Percentiles rank a stretch among this genome's conserved stretches.
Conservation (phyloP, 2,113 vertebrate species). For the Ivindomyrus marchei region DNA sequence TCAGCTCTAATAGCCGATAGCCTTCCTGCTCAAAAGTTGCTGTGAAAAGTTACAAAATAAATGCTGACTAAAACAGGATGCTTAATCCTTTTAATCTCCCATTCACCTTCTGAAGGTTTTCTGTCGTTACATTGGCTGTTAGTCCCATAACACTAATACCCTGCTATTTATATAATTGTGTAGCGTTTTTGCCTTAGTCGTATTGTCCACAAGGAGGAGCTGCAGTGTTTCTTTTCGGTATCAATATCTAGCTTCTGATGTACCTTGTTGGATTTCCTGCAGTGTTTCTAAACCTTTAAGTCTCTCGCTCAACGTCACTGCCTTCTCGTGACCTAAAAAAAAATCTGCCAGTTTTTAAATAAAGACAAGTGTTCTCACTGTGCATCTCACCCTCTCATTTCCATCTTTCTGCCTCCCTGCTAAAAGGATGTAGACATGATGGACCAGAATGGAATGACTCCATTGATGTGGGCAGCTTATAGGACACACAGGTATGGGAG, state of each 20-base stretch:
- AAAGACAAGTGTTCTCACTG: neutral
- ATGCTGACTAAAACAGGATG: neutral
- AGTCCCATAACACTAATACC: neutral
- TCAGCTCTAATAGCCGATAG: neutral
- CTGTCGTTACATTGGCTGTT: neutral
- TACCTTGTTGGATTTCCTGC: neutral
- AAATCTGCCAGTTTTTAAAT: neutral
- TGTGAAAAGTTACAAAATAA: neutral
- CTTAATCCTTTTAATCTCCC: neutral
- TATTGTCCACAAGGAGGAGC: neutral
- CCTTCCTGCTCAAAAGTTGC: neutral
- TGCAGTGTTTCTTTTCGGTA: neutral
- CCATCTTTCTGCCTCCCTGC: neutral
- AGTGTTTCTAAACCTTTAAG: neutral
- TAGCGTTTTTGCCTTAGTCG: neutral
- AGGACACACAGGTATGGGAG: conserved; percentile 86
- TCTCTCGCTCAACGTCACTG: neutral
- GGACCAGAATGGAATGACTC: conserved; percentile 99
- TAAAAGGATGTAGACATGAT: conserved; percentile 97
- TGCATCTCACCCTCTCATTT: neutral
- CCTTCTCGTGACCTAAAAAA: neutral
- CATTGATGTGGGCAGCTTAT: conserved; percentile 98
- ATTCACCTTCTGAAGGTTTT: neutral
- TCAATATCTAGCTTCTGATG: neutral
- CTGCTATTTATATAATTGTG: neutral